Conservation (phyloP, 2,797 vertebrate species). For the Poeciliopsis paucimaculata region DNA sequence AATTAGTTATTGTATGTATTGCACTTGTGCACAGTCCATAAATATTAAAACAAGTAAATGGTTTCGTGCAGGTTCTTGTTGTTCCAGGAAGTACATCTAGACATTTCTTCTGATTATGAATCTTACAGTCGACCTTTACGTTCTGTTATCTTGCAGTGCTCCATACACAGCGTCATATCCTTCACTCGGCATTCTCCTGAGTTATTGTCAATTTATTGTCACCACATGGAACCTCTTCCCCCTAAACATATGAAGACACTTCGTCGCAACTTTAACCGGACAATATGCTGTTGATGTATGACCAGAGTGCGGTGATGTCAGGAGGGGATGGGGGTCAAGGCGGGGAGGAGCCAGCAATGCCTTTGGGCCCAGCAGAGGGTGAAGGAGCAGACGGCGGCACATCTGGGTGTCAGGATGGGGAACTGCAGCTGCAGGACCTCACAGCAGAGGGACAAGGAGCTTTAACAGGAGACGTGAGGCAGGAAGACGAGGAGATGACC, state of each 20-base stretch:
- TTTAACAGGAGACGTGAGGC: conserved; percentile 58
- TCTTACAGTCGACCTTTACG: conserved; percentile 2
- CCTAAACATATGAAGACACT: conserved; percentile 54
- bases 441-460: conserved; percentile 44
- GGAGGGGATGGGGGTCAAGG: conserved; percentile 57
- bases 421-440: conserved; percentile 1
- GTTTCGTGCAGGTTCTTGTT: neutral
- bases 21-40: neutral
- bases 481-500: conserved; percentile 78
- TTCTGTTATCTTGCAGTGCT: conserved; percentile 30
- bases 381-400: conserved; percentile 32
- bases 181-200: conserved; percentile 11
- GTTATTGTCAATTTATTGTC: neutral
- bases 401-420: conserved; percentile 21
- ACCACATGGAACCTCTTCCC: conserved; percentile 53
- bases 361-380: conserved; percentile 22
- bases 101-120: neutral
- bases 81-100: neutral
- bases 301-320: conserved; percentile 67
- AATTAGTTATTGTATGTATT: no score
- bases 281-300: conserved; percentile 57
- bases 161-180: neutral
- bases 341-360: conserved; percentile 64
- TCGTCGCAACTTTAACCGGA: conserved; percentile 25
- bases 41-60: neutral